Evolutionary conservation across 2,888 invertebrate genomes (phyloP).

Genomic region (Synergus gifuensis): DNA sequence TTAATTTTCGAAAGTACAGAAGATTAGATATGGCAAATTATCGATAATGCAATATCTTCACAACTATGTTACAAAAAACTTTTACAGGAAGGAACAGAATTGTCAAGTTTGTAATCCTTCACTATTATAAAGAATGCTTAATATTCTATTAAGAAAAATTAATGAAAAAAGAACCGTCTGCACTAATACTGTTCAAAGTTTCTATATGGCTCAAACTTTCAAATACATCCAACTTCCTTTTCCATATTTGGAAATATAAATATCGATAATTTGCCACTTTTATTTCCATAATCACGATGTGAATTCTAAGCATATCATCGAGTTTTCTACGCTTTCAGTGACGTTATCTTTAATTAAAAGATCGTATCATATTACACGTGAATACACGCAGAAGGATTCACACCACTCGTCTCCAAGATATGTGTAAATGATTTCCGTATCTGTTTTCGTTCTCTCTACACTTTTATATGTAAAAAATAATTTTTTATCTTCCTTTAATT

Average conservation of each 20-base stretch:
- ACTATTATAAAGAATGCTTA: not conserved
- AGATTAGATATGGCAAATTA: not conserved
- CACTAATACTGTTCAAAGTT: not conserved
- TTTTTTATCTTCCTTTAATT: constrained; percentile 44
- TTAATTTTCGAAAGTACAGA: not conserved
- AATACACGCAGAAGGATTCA: constrained; percentile 32
- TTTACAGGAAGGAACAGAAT: not conserved
- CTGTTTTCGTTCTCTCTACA: constrained; percentile 24
- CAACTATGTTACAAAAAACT: not conserved
- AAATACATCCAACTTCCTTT: not conserved
- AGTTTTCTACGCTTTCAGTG: constrained; percentile 12
- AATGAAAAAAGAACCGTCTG: not conserved
- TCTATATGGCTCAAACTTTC: not conserved
- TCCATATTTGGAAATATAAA: not conserved
- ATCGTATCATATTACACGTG: constrained; percentile 31
- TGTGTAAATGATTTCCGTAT: constrained; percentile 45
- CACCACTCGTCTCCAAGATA: constrained; percentile 46
- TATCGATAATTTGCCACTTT: constrained; percentile 20
- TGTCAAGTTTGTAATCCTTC: not conserved
- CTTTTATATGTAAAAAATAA: constrained; percentile 52
- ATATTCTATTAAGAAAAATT: not conserved
- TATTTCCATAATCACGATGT: not conserved
- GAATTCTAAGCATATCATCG: not conserved
- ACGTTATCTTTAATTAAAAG: constrained; percentile 26
- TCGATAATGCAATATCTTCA: not conserved